Conservation (phyloP, 2,797 vertebrate species). For the Sarcophilus harrisii region DNA sequence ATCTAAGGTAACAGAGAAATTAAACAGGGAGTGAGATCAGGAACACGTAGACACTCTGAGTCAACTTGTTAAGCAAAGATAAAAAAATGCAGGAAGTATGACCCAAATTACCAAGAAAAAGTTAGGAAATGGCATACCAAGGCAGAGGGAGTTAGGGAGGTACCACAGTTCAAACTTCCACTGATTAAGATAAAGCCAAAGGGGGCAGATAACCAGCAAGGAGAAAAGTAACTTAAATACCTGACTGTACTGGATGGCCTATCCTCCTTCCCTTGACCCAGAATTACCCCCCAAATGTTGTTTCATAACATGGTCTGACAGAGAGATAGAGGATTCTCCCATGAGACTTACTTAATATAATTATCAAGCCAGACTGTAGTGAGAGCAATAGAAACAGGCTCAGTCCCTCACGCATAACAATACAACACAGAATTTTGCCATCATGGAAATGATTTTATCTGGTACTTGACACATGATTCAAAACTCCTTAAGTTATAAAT, state of each 20-base stretch:
- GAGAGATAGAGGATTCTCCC: not conserved
- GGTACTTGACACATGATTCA: not conserved
- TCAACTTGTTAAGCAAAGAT: not conserved
- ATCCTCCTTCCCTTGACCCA: not conserved
- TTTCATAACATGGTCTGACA: not conserved
- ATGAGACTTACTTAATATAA: not conserved
- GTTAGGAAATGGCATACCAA: fast-evolving
- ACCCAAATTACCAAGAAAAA: not conserved
- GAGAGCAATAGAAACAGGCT: not conserved
- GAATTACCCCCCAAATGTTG: not conserved
- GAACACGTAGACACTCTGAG: not conserved
- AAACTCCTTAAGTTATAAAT: not conserved
- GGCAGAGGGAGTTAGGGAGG: not conserved
- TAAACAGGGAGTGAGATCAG: not conserved
- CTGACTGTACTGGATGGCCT: not conserved
- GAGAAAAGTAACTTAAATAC: not conserved
- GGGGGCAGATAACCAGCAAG: not conserved
- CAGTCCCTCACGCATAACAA: not conserved
- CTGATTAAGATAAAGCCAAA: not conserved
- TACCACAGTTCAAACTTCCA: fast-evolving
- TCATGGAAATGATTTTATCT: not conserved
- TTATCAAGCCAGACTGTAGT: not conserved
- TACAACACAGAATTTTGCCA: not conserved
- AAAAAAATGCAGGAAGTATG: not conserved
- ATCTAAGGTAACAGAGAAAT: not conserved